These are phyloP conservation scores for Oxystoma pomonae DNA, from an alignment of 2,888 invertebrate genomes.

Conservation along the genomic window DNA sequence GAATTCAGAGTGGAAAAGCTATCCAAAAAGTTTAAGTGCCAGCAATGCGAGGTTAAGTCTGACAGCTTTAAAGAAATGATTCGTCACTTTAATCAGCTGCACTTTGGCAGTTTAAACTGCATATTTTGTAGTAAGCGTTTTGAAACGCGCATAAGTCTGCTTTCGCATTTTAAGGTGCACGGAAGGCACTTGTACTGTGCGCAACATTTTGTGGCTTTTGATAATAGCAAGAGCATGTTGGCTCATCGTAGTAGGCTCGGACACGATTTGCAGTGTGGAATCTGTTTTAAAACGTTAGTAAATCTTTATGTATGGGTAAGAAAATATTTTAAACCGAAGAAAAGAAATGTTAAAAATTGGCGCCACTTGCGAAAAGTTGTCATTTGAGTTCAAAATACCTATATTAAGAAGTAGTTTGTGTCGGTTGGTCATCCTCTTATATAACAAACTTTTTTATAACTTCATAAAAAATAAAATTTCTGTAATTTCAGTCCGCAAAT, in stretches of 20 bases:
- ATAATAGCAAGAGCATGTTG: background rate
- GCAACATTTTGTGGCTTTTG: background rate
- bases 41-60: background rate
- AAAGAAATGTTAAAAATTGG: no score
- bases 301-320: no score
- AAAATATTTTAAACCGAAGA: no score
- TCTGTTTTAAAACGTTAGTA: background rate
- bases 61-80: background rate
- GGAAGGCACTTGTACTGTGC: background rate
- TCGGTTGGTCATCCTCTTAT: no score
- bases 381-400: no score
- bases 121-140: background rate
- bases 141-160: background rate
- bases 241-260: background rate
- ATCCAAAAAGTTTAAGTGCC: background rate
- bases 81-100: background rate
- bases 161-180: background rate
- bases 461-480: no score
- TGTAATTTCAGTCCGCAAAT: no score
- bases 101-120: background rate
- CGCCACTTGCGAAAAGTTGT: no score
- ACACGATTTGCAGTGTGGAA: background rate
- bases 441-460: no score
- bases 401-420: no score
- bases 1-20: background rate